These are phyloP conservation scores for Falco cherrug DNA, from an alignment of 2,797 vertebrate genomes.

Conservation along the genomic window DNA sequence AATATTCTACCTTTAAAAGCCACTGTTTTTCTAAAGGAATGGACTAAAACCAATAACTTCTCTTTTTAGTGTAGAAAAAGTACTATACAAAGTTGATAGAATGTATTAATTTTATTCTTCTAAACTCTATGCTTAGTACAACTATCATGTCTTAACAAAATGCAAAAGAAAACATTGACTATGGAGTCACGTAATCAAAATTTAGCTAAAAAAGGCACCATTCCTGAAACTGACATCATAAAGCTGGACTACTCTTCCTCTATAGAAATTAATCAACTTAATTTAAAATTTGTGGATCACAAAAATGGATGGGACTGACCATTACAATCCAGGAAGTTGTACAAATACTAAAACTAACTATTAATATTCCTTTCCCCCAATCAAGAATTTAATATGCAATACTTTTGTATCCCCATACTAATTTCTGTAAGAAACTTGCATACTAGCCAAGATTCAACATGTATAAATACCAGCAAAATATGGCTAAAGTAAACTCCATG, in stretches of 20 bases:
- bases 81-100: background rate
- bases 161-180: background rate
- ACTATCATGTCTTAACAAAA: background rate
- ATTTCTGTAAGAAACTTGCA: background rate
- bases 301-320: background rate
- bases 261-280: background rate
- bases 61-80: background rate
- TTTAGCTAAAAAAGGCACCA: background rate
- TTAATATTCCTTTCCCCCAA: background rate
- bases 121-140: background rate
- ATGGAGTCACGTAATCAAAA: background rate
- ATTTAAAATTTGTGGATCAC: background rate
- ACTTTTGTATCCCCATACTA: background rate
- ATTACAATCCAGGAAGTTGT: background rate
- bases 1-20: conserved; percentile 17
- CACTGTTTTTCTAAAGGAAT: background rate
- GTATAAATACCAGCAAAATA: background rate
- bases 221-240: background rate
- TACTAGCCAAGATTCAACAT: background rate
- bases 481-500: background rate
- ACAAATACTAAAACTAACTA: background rate
- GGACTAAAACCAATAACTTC: background rate
- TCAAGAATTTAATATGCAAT: background rate
- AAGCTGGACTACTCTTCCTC: background rate
- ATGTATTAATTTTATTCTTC: background rate